Conservation (phyloP, 2,113 vertebrate species). For the Pica pica region DNA sequence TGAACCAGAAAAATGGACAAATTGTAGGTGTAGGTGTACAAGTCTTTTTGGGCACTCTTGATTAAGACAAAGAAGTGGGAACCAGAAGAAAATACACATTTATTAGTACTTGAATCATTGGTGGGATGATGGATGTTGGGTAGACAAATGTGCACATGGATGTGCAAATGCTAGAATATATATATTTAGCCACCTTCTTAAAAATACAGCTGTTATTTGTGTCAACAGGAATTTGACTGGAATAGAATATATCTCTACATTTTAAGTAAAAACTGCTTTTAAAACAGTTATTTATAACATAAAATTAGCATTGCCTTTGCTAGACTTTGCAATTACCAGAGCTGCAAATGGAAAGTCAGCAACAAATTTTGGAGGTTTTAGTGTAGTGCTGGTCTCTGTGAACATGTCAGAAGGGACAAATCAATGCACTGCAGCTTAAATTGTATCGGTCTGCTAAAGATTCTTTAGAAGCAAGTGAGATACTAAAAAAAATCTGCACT, state of each 20-base stretch:
- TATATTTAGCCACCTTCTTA: not conserved
- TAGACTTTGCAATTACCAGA: not conserved
- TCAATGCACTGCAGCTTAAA: not conserved
- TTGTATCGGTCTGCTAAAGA: not conserved
- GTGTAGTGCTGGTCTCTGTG: not conserved
- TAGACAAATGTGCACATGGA: not conserved
- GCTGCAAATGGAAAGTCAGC: not conserved
- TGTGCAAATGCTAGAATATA: not conserved
- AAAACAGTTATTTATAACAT: not conserved
- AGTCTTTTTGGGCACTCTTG: not conserved
- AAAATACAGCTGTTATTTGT: not conserved
- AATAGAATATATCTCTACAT: not conserved
- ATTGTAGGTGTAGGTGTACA: not conserved
- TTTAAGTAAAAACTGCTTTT: not conserved
- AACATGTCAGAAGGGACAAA: conserved; percentile 25
- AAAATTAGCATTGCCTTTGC: not conserved
- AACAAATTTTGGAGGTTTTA: not conserved
- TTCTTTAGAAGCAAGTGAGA: not conserved
- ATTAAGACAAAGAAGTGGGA: not conserved
- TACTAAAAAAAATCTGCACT: not conserved
- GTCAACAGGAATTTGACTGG: not conserved
- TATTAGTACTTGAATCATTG: not conserved
- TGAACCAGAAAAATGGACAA: conserved; percentile 31
- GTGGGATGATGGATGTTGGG: not conserved
- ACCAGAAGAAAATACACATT: not conserved